These are phyloP conservation scores for Chaetophractus vellerosus DNA, from an alignment of 2,797 vertebrate genomes.

Conservation along the genomic window DNA sequence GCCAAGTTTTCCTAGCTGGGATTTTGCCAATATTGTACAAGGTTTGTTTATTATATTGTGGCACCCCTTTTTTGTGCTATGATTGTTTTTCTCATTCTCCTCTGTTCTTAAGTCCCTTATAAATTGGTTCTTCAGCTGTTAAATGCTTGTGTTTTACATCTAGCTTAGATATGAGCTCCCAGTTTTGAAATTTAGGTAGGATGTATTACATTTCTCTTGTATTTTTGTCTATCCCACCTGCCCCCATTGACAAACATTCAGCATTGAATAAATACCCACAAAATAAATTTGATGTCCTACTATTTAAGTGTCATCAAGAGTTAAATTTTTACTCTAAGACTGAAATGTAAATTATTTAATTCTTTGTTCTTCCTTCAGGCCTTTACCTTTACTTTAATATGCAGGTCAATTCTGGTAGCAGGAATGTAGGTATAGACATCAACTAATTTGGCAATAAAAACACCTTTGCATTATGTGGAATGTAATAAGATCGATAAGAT, in stretches of 20 bases:
- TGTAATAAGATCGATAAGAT: constrained; percentile 60
- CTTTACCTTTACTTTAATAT: neutral
- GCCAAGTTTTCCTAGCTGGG: constrained; percentile 3
- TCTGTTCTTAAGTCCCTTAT: neutral
- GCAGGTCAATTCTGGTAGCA: neutral
- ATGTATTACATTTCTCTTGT: constrained; percentile 6
- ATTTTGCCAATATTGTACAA: constrained; percentile 21
- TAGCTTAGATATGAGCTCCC: neutral
- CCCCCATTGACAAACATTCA: neutral
- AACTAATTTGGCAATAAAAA: constrained; percentile 42
- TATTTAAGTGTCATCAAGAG: neutral
- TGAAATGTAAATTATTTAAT: neutral
- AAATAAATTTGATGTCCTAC: neutral
- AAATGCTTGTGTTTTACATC: neutral
- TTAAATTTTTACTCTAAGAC: neutral
- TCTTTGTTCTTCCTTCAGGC: neutral
- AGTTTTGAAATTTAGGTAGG: neutral
- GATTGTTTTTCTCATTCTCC: neutral
- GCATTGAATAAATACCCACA: neutral
- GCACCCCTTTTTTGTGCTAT: accelerated
- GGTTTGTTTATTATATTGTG: neutral
- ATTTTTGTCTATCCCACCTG: constrained; percentile 16
- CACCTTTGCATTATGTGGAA: neutral
- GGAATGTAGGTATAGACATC: neutral
- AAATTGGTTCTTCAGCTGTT: neutral